phyloP scores from a whole-genome alignment of 2,797 vertebrate genomes.

The Furcifer pardalis region DNA sequence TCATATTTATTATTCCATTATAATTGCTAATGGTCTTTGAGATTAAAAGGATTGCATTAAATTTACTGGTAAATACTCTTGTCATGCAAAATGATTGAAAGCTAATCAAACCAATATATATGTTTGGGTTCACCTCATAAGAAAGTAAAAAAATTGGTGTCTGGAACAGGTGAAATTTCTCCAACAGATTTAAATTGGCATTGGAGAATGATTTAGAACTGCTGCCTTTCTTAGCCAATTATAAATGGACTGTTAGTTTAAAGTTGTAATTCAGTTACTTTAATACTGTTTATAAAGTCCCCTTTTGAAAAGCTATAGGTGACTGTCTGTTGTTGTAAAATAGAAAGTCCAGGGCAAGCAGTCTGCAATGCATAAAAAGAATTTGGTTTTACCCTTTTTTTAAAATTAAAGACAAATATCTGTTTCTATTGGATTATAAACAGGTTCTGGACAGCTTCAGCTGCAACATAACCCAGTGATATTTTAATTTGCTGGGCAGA shows the following conservation, averaged over 20 bases:
- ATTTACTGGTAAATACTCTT: conserved; percentile 9
- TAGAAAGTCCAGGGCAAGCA: conserved; percentile 68
- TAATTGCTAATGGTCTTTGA: neutral
- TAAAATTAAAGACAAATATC: conserved; percentile 77
- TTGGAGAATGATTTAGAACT: conserved; percentile 66
- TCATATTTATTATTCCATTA: neutral
- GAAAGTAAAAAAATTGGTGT: conserved; percentile 54
- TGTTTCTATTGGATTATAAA: conserved; percentile 79
- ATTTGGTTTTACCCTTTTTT: conserved; percentile 69
- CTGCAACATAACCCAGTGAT: conserved; percentile 83
- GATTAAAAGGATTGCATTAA: conserved; percentile 7
- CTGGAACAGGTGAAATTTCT: conserved; percentile 66
- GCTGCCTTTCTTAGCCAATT: conserved; percentile 62
- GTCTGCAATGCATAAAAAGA: conserved; percentile 67
- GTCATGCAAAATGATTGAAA: conserved; percentile 47
- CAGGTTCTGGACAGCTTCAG: conserved; percentile 86
- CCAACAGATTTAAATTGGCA: conserved; percentile 70
- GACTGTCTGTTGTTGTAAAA: conserved; percentile 73
- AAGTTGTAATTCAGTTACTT: conserved; percentile 69
- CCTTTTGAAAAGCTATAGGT: conserved; percentile 68
- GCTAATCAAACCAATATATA: conserved; percentile 55
- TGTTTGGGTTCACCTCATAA: conserved; percentile 51
- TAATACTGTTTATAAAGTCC: conserved; percentile 73
- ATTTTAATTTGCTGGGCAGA: conserved; percentile 88
- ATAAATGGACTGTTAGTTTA: conserved; percentile 67